phyloP scores from a whole-genome alignment of 64 coral and sea anemone species.

The Catalaphyllia jardinei region DNA sequence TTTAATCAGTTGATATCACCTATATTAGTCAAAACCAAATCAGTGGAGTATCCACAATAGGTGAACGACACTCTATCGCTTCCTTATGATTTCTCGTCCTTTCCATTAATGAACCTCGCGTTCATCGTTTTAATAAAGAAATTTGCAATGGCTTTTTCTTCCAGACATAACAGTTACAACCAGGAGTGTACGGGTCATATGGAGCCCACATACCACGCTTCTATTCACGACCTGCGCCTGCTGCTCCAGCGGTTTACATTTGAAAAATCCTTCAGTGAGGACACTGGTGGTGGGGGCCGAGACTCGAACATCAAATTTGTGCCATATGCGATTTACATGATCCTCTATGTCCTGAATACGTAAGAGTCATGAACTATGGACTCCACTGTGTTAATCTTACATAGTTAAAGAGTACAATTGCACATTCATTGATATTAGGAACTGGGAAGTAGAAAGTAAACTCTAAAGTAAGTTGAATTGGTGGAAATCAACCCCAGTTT shows the following conservation, averaged over 20 bases:
- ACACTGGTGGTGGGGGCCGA: slow-evolving; percentile 94
- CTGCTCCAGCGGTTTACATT: slow-evolving; percentile 88
- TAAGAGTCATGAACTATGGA: not conserved
- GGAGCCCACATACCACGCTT: slow-evolving; percentile 85
- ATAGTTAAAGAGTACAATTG: too few relatives aligned
- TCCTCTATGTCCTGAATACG: slow-evolving; percentile 96
- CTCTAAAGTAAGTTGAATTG: too few relatives aligned
- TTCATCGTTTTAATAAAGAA: not conserved
- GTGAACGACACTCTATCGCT: too few relatives aligned
- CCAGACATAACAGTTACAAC: slow-evolving; percentile 96
- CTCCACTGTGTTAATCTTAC: not conserved
- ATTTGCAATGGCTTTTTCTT: not conserved
- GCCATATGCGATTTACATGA: slow-evolving; percentile 92
- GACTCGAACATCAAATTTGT: slow-evolving; percentile 97
- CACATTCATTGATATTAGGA: too few relatives aligned
- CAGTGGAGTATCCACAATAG: too few relatives aligned
- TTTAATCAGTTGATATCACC: too few relatives aligned
- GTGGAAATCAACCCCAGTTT: too few relatives aligned
- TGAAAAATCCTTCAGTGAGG: slow-evolving; percentile 93
- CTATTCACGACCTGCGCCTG: slow-evolving; percentile 92
- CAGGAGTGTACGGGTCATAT: slow-evolving; percentile 96
- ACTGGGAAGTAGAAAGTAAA: too few relatives aligned
- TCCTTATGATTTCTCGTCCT: too few relatives aligned
- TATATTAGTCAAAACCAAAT: too few relatives aligned
- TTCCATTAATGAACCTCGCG: too few relatives aligned